Conservation (phyloP, 2,113 vertebrate species). For the Drymodes brunneopygia region DNA sequence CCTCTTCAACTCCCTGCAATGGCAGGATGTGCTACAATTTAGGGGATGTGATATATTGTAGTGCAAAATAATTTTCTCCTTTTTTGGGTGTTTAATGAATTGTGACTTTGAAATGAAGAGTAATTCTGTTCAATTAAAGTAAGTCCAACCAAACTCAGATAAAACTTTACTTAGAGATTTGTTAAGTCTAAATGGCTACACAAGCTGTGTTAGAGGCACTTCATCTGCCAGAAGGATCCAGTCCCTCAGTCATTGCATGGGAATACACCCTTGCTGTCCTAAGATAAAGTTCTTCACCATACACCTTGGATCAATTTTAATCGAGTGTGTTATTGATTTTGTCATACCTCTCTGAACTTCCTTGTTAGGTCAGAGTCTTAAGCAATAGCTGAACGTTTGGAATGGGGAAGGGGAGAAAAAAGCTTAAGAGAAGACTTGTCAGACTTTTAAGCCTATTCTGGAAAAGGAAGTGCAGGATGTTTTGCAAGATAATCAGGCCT, state of each 20-base stretch:
- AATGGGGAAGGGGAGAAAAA: not conserved
- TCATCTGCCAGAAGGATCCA: not conserved
- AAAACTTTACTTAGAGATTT: not conserved
- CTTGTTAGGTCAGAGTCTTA: not conserved
- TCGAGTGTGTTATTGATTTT: not conserved
- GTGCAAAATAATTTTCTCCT: not conserved
- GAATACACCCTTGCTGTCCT: not conserved
- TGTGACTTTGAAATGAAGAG: not conserved
- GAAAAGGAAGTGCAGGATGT: conserved; percentile 15
- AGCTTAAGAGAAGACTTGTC: not conserved
- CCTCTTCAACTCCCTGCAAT: not conserved
- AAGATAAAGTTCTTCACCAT: not conserved
- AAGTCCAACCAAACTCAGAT: not conserved
- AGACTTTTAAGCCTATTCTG: not conserved
- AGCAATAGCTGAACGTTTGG: not conserved
- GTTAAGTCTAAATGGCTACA: not conserved
- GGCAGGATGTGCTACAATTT: not conserved
- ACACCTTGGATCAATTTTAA: not conserved
- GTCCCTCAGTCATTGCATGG: not conserved
- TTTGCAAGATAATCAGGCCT: conserved; percentile 3
- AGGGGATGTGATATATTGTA: not conserved
- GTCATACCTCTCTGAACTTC: not conserved
- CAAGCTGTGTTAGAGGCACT: not conserved
- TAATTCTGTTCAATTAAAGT: not conserved
- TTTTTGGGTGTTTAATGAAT: not conserved